Base-by-base conservation (phyloP, 1,140 invertebrate genomes). In the Leptinotarsa lineolata region DNA sequence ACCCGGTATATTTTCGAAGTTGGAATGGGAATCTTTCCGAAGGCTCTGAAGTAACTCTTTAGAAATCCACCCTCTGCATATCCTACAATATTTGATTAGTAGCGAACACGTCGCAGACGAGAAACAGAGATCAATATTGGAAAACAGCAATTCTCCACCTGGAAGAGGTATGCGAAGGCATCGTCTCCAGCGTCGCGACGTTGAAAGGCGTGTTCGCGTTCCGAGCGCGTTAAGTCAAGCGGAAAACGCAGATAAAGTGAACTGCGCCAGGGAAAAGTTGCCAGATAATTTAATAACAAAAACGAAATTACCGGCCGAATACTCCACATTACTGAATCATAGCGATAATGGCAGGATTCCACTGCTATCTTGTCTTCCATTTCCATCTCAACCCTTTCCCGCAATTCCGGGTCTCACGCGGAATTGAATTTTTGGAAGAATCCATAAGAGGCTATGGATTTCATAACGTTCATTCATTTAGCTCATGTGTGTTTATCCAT, bases 201-300 rank as follows among this genome's bases (percentile, higher is more conserved):
- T 20, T 16, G 68, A 48, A 69, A 39, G 48, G 48, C 46, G 68
- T 45, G 68, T 69, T 54, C 21, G 21, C 21, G 46, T 68, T 20
- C 39, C 66, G 44, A 48, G 16, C 45, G 66, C 74, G 65, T 78
- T 75, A 80, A 83, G 78, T 83, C 78, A 81, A 81, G 78, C 76
- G 81, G 80, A 83, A 83, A 83, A 82, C 81, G 79, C 74, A 82
- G 82, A 83, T 82, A 83, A 83, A 83, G 81, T 79, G 79, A 82
- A 83, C 77, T 82, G 77, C 77, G 78, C 76, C 72, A 77, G 76
- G 77, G 81, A 81, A 82, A 83, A 82, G 80, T 83, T 83, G 81
- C 80, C 82, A 83, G 82, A 83, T 83, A 83, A 83, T 83, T 83
- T 83, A 83, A 83, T 83, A 83, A 83, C 81, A 83, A 83, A 82